Evolutionary conservation across 1,140 invertebrate species (phyloP).

Genomic region (Meloidogyne floridensis): DNA sequence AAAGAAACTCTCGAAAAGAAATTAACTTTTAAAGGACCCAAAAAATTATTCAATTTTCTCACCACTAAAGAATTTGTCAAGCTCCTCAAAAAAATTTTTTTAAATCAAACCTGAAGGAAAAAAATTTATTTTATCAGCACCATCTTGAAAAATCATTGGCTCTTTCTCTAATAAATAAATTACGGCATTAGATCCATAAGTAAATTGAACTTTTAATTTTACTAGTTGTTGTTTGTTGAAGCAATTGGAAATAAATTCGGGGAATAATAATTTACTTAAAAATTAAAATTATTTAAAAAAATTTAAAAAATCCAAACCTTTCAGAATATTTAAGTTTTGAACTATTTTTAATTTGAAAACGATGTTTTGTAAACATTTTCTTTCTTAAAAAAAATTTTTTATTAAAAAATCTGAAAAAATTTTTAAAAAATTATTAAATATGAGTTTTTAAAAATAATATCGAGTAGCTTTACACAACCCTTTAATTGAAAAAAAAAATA

Average conservation of each 20-base stretch:
- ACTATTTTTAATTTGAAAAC: background rate
- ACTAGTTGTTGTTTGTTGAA: constrained; percentile 24
- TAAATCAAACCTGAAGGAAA: constrained; percentile 22
- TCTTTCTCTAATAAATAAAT: constrained; percentile 4
- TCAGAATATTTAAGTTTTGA: constrained; percentile 2
- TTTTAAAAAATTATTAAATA: too few relatives aligned
- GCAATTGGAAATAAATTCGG: background rate
- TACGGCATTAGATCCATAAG: constrained; percentile 1
- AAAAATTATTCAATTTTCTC: too few relatives aligned
- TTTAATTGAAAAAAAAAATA: too few relatives aligned
- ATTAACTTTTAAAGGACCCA: too few relatives aligned
- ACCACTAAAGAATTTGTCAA: too few relatives aligned
- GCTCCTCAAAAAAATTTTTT: background rate
- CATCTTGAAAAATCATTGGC: constrained; percentile 14
- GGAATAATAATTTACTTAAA: constrained; percentile 14
- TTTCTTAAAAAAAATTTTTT: background rate
- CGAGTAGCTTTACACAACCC: too few relatives aligned
- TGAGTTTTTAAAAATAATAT: too few relatives aligned
- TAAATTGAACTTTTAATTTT: constrained; percentile 9
- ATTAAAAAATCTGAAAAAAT: background rate
- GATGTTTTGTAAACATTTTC: background rate
- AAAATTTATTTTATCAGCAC: background rate
- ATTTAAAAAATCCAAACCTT: background rate
- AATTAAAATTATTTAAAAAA: background rate
- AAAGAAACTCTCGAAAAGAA: too few relatives aligned